phyloP scores from a whole-genome alignment of 2,888 invertebrate species.

The Adineta ricciae region DNA sequence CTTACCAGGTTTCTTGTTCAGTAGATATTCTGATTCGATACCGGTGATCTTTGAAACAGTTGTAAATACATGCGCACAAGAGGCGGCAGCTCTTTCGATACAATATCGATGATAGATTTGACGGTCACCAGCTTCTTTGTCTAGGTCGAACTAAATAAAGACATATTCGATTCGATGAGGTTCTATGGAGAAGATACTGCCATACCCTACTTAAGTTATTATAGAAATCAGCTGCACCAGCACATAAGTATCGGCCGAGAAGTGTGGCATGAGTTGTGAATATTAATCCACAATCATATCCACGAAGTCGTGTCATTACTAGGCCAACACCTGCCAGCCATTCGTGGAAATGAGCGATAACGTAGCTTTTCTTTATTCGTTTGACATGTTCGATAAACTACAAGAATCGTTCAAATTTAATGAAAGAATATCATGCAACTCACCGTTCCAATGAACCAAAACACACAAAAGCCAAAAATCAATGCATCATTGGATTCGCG shows the following conservation, averaged over 20 bases:
- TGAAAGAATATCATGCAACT: neutral
- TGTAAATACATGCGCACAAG: constrained; percentile 83
- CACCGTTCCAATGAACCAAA: constrained; percentile 67
- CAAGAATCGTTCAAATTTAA: neutral
- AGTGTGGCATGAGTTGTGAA: constrained; percentile 98
- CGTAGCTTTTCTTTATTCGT: constrained; percentile 50
- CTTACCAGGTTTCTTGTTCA: constrained; percentile 61
- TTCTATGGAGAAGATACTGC: no score
- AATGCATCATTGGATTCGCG: constrained; percentile 90
- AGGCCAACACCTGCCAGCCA: constrained; percentile 95
- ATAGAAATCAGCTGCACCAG: constrained; percentile 96
- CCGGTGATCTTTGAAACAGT: constrained; percentile 96
- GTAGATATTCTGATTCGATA: constrained; percentile 81
- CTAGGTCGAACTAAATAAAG: constrained; percentile 69
- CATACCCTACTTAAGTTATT: constrained; percentile 60
- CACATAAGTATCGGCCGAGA: constrained; percentile 87
- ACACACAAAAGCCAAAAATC: constrained; percentile 85
- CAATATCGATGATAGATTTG: constrained; percentile 98
- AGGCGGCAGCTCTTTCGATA: constrained; percentile 85
- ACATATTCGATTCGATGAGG: no score
- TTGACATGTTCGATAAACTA: constrained; percentile 36
- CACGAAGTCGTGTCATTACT: constrained; percentile 70
- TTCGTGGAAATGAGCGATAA: constrained; percentile 92
- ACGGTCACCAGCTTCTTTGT: constrained; percentile 92
- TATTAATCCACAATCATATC: constrained; percentile 80